These are phyloP conservation scores for Oxyruncus cristatus DNA, from an alignment of 2,113 vertebrate genomes.

Conservation along the genomic window DNA sequence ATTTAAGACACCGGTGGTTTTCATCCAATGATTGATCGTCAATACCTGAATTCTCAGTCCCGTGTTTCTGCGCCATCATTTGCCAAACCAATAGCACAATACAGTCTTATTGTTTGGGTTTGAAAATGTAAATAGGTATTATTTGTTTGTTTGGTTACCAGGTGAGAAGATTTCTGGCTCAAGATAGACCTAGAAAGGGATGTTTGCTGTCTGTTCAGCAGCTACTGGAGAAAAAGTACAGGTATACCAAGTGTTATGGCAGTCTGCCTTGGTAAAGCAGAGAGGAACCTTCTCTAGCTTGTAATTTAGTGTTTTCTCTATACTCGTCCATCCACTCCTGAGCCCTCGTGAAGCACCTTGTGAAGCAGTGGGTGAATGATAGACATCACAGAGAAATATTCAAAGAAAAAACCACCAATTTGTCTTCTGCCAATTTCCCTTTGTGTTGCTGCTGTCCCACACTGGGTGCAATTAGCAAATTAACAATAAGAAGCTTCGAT, in stretches of 20 bases:
- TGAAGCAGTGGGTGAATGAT: neutral
- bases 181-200: neutral
- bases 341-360: neutral
- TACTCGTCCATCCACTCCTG: neutral
- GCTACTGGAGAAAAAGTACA: neutral
- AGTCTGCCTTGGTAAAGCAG: neutral
- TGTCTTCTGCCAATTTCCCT: neutral
- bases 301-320: neutral
- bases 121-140: neutral
- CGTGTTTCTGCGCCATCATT: neutral
- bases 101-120: neutral
- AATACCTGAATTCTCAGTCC: neutral
- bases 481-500: accelerated
- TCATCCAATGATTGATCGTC: neutral
- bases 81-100: neutral
- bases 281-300: neutral
- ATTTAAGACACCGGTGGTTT: neutral
- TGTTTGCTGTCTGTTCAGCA: neutral
- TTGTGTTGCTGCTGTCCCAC: neutral
- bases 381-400: neutral
- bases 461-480: neutral
- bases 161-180: neutral
- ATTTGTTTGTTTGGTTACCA: neutral
- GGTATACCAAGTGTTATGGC: neutral
- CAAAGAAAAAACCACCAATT: neutral